Conservation (phyloP, 2,113 vertebrate genomes). For the Beaufortia kweichowensis region DNA sequence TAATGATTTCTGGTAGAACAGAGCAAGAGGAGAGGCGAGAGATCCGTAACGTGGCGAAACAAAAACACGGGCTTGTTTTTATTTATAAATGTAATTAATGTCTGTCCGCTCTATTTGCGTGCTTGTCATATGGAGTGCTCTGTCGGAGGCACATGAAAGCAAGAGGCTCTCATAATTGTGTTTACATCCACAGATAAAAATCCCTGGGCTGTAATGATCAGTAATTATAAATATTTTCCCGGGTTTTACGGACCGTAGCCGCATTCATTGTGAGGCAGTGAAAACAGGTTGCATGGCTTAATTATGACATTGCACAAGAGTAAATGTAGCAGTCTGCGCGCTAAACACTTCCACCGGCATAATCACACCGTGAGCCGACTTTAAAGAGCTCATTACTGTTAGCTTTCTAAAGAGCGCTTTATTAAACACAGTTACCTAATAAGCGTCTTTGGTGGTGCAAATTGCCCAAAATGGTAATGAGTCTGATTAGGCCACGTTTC, state of each 20-base stretch:
- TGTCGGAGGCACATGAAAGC: constrained; percentile 71
- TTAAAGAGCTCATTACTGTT: constrained; percentile 99
- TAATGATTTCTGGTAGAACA: constrained; percentile 64
- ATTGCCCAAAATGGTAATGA: constrained; percentile 99
- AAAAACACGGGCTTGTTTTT: constrained; percentile 74
- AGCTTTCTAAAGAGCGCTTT: constrained; percentile 98
- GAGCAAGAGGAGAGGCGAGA: background rate
- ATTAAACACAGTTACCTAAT: constrained; percentile 99
- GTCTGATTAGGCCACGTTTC: constrained; percentile 99
- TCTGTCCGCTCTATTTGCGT: constrained; percentile 72
- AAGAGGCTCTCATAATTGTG: constrained; percentile 76
- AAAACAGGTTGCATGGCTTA: constrained; percentile 85
- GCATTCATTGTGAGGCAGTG: constrained; percentile 69
- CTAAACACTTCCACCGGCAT: constrained; percentile 89
- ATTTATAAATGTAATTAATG: constrained; percentile 74
- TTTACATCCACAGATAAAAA: constrained; percentile 77
- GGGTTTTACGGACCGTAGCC: constrained; percentile 65
- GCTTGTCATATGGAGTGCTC: constrained; percentile 72
- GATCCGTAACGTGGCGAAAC: constrained; percentile 62
- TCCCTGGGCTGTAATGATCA: constrained; percentile 78
- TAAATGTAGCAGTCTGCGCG: constrained; percentile 91
- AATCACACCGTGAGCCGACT: constrained; percentile 94
- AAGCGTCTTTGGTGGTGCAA: constrained; percentile 98
- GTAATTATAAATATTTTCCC: constrained; percentile 81
- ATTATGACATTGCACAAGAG: constrained; percentile 91